Percentiles rank a stretch among this genome's conserved stretches.
Conservation (phyloP, 2,113 vertebrate genomes). For the Chlamydotis undulata region DNA sequence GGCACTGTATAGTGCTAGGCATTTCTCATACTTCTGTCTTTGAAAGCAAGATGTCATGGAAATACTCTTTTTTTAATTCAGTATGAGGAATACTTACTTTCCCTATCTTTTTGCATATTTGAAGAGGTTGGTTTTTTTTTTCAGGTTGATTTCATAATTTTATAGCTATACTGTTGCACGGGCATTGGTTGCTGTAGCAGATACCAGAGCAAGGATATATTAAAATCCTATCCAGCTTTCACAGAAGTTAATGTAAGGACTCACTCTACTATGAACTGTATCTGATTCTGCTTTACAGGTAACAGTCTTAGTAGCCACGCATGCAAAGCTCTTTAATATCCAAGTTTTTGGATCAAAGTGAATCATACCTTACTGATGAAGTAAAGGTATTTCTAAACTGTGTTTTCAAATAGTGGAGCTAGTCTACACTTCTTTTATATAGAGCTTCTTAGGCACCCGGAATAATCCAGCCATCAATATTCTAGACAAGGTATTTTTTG, state of each 20-base stretch:
- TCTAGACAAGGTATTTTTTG: background rate
- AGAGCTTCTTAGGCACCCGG: background rate
- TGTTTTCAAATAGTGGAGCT: background rate
- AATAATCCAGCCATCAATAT: background rate
- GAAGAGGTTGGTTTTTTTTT: background rate
- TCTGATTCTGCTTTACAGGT: background rate
- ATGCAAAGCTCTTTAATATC: background rate
- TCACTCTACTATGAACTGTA: background rate
- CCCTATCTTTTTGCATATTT: background rate
- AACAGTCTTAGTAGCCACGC: background rate
- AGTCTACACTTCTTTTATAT: background rate
- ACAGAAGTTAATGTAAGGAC: background rate
- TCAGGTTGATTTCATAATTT: background rate
- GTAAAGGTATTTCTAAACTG: background rate
- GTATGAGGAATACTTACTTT: background rate
- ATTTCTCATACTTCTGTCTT: background rate
- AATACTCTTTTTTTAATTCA: background rate
- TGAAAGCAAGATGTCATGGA: constrained; percentile 10
- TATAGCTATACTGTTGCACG: background rate
- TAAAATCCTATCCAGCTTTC: background rate
- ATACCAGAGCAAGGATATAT: background rate
- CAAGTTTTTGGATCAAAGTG: background rate
- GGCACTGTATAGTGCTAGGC: background rate
- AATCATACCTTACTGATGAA: background rate
- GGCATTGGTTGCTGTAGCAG: background rate